Conservation (phyloP, 2,113 vertebrate species). For the Cryptotis parvus region DNA sequence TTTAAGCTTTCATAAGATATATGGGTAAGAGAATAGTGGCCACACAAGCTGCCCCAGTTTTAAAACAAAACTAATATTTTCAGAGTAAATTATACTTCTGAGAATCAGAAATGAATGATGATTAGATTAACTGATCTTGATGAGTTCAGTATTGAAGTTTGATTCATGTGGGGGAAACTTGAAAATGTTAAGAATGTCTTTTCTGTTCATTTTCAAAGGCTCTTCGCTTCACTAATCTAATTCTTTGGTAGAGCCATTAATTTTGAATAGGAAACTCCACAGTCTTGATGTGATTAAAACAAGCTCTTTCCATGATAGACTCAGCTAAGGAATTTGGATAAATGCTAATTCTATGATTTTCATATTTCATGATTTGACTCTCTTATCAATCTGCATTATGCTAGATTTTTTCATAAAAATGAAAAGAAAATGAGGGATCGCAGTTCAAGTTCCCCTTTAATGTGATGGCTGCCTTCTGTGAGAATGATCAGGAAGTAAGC, state of each 20-base stretch:
- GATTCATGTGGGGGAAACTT: constrained; percentile 49
- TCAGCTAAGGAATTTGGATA: constrained; percentile 69
- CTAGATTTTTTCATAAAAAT: constrained; percentile 68
- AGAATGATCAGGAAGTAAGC: constrained; percentile 48
- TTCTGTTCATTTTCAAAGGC: constrained; percentile 61
- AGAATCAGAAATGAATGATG: constrained; percentile 21
- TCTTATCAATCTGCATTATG: constrained; percentile 65
- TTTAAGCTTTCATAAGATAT: constrained; percentile 5
- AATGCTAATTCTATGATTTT: constrained; percentile 81
- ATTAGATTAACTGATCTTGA: constrained; percentile 38
- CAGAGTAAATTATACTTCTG: neutral
- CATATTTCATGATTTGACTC: constrained; percentile 70
- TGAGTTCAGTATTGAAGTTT: constrained; percentile 43
- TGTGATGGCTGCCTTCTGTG: constrained; percentile 49
- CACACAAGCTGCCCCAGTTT: neutral
- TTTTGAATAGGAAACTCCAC: constrained; percentile 70
- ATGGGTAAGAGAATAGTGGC: neutral
- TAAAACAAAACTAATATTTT: neutral
- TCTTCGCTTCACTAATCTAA: constrained; percentile 66
- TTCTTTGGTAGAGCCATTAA: constrained; percentile 64
- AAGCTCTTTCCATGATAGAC: constrained; percentile 63
- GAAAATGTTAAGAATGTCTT: constrained; percentile 68
- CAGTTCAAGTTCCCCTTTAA: constrained; percentile 52
- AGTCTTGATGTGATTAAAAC: constrained; percentile 70
- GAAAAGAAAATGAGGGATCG: constrained; percentile 74